Base-by-base conservation (phyloP, 2,888 invertebrate genomes). In the Rhyacophila evoluta region DNA sequence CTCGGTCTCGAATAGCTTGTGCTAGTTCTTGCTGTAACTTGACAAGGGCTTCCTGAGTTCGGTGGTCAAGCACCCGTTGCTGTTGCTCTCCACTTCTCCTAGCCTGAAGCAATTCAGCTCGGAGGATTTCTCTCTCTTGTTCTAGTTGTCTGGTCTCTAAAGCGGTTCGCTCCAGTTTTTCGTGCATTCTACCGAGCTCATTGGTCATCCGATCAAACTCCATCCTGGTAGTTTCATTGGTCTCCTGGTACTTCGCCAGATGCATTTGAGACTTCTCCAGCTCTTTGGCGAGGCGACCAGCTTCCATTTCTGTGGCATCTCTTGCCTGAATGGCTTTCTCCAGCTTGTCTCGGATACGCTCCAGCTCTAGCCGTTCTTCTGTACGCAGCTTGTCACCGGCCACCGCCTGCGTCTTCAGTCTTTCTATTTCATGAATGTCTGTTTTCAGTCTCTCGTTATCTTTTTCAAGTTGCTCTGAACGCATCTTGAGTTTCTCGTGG, bases 181-280 rank as follows among this genome's bases (percentile, higher is more conserved):
- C 96, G 84, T 95, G 94, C 89, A 96, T 92, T 83, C 95, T 91
- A 11, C 94, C 93, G 82, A 95, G 88, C 85, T 97, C 96, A 73
- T 93, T 93, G 0, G 94, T 93, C 92, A 96, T 94, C 83, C 95
- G 91, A 84, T 97, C 96, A 84, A 95, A 94, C 85, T 97, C 96
- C 82, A 95, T 95, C 84, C 95, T 93, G 5, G 95, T 94, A 1
- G 94, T 92, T 85, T 96, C 96, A 84, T 94, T 94, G 3, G 93
- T 93, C 86, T 96, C 96, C 85, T 96, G 93, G 84, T 95, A 94
- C 86, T 96, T 96, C 36, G 93, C 92, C 82, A 96, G 90, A 87
- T 95, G 94, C 88, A 95, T 91, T 86, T 96, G 95, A 73, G 95
- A 94, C 87, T 96, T 96, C 86, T 96, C 96, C 77, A 95, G 90